Percentiles rank a stretch among this genome's conserved stretches.
phyloP scores from a whole-genome alignment of 2,888 invertebrate genomes.

The Tipula vernalis region DNA sequence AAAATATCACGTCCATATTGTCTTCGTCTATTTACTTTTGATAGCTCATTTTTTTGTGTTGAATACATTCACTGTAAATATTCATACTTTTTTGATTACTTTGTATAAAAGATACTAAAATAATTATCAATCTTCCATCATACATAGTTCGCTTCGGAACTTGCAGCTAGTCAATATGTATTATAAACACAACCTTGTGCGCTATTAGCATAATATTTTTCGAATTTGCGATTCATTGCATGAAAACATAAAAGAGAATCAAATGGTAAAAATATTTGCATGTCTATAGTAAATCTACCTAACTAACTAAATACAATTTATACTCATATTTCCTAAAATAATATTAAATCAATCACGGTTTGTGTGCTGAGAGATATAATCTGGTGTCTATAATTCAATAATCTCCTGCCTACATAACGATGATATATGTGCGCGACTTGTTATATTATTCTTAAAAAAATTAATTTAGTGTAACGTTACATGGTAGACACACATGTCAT shows the following conservation, averaged over 20 bases:
- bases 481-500: not conserved
- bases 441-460: not conserved
- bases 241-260: not conserved
- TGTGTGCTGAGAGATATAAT: not conserved
- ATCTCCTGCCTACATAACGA: not conserved
- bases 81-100: not conserved
- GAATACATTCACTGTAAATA: not conserved
- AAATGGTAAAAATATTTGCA: not conserved
- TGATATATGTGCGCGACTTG: not conserved
- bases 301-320: not conserved
- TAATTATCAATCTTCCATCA: not conserved
- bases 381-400: not conserved
- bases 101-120: not conserved
- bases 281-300: not conserved
- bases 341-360: not conserved
- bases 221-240: not conserved
- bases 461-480: not conserved
- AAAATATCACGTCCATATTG: slow-evolving; percentile 5
- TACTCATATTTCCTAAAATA: not conserved
- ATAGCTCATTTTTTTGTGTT: not conserved
- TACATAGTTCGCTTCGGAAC: not conserved
- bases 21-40: not conserved
- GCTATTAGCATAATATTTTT: not conserved
- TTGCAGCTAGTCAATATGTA: not conserved
- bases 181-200: not conserved